A percentile compares a stretch with the other conserved stretches of the same genome.
Conservation (phyloP, 2,888 invertebrate species). For the Polietes domitor region DNA sequence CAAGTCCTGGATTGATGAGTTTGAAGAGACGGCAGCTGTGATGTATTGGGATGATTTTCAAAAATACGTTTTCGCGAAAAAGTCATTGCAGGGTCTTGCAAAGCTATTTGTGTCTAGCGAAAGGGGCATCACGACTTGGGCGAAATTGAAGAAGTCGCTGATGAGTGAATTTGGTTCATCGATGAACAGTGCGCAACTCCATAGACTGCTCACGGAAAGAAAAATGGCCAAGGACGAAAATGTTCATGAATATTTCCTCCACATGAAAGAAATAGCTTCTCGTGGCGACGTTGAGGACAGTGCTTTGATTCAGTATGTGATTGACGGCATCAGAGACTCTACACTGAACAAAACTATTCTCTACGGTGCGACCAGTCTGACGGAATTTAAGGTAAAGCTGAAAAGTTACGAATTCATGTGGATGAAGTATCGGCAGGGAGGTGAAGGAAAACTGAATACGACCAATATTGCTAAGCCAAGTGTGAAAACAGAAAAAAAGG, state of each 20-base stretch:
- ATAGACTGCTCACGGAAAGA: conserved; percentile 38
- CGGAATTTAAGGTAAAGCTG: conserved; percentile 45
- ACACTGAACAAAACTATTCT: conserved; percentile 47
- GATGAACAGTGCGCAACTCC: conserved; percentile 46
- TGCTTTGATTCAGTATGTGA: conserved; percentile 48
- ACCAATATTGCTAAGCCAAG: background rate
- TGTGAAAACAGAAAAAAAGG: conserved; percentile 28
- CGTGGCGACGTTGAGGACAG: conserved; percentile 44
- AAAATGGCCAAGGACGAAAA: conserved; percentile 42
- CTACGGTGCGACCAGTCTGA: conserved; percentile 42
- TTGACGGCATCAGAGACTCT: conserved; percentile 42
- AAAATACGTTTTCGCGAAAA: conserved; percentile 56
- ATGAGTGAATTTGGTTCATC: conserved; percentile 24
- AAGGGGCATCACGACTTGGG: conserved; percentile 30
- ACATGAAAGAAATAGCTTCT: conserved; percentile 42
- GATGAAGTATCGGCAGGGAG: background rate
- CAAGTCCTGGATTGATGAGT: conserved; percentile 46
- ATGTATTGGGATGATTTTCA: conserved; percentile 61
- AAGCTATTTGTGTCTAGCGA: conserved; percentile 61
- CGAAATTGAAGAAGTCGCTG: conserved; percentile 28
- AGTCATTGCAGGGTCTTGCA: conserved; percentile 56
- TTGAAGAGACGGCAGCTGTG: conserved; percentile 48
- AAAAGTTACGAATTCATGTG: conserved; percentile 44
- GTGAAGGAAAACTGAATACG: conserved; percentile 1
- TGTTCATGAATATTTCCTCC: conserved; percentile 49